A percentile compares a stretch with the other conserved stretches of the same genome.
phyloP scores from a whole-genome alignment of 2,113 vertebrate species.

The Aviceda subcristata region DNA sequence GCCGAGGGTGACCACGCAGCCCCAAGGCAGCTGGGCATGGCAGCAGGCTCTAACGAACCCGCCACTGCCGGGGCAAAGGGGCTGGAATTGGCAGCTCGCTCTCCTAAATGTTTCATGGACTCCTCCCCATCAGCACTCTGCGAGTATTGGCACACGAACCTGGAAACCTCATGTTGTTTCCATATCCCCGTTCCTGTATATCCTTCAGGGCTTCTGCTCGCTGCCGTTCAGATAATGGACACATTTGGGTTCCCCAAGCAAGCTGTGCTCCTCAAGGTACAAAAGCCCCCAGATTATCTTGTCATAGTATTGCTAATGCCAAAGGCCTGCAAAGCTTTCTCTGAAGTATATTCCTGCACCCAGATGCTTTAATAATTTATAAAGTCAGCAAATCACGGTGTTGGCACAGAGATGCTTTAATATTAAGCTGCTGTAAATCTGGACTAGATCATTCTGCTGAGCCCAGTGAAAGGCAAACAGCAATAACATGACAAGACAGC shows the following conservation, averaged over 20 bases:
- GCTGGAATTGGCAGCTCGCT: not conserved
- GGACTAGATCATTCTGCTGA: not conserved
- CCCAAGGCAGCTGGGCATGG: not conserved
- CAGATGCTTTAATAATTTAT: slow-evolving; percentile 49
- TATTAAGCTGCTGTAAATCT: slow-evolving; percentile 14
- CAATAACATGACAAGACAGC: not conserved
- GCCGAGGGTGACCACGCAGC: not conserved
- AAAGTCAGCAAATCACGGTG: not conserved
- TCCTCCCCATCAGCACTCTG: not conserved
- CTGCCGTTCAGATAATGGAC: not conserved
- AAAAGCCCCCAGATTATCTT: not conserved
- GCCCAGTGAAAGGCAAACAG: not conserved
- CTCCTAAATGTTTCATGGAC: not conserved
- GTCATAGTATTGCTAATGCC: not conserved
- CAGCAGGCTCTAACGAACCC: not conserved
- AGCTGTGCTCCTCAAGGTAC: not conserved
- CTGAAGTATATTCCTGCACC: not conserved
- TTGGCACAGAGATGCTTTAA: not conserved
- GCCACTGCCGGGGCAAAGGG: fast-evolving
- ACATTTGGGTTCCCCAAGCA: not conserved
- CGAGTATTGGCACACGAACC: fast-evolving
- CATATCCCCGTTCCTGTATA: not conserved
- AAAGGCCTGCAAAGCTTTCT: not conserved
- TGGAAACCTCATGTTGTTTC: not conserved
- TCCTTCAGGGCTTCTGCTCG: not conserved